A percentile compares a stretch with the other conserved stretches of the same genome.
phyloP scores from a whole-genome alignment of 2,888 invertebrate species.

The Volucella inflata region DNA sequence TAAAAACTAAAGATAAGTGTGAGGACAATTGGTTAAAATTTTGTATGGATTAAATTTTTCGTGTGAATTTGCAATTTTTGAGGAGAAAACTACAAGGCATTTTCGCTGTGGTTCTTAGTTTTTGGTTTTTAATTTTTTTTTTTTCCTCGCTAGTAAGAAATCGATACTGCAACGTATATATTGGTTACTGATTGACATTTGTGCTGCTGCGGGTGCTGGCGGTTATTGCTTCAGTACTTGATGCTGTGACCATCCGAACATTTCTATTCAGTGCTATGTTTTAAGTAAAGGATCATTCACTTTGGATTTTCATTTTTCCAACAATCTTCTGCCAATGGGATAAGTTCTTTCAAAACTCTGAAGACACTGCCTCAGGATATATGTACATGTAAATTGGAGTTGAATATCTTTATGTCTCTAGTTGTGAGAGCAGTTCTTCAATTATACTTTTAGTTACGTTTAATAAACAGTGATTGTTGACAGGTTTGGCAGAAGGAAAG shows the following conservation, averaged over 20 bases:
- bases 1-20: constrained; percentile 38
- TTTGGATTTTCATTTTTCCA: background rate
- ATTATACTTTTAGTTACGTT: too few species aligned
- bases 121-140: constrained; percentile 9
- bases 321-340: background rate
- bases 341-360: too few species aligned
- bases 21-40: constrained; percentile 9
- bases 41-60: background rate
- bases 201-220: constrained; percentile 55
- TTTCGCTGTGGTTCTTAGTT: constrained; percentile 4
- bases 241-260: constrained; percentile 37
- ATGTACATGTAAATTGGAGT: too few species aligned
- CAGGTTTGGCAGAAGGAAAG: background rate
- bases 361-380: too few species aligned
- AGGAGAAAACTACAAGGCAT: constrained; percentile 34
- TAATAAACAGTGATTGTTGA: constrained; percentile 2
- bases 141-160: constrained; percentile 66
- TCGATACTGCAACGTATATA: constrained; percentile 74
- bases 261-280: constrained; percentile 33
- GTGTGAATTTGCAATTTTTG: constrained; percentile 9
- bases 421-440: too few species aligned
- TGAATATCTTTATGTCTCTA: too few species aligned
- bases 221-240: constrained; percentile 28
- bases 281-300: constrained; percentile 1
- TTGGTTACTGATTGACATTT: constrained; percentile 70